Evolutionary conservation across 2,797 vertebrate species (phyloP), one percentile per base, ranked within the genome.

Genomic region (Muscicapa comitata): DNA sequence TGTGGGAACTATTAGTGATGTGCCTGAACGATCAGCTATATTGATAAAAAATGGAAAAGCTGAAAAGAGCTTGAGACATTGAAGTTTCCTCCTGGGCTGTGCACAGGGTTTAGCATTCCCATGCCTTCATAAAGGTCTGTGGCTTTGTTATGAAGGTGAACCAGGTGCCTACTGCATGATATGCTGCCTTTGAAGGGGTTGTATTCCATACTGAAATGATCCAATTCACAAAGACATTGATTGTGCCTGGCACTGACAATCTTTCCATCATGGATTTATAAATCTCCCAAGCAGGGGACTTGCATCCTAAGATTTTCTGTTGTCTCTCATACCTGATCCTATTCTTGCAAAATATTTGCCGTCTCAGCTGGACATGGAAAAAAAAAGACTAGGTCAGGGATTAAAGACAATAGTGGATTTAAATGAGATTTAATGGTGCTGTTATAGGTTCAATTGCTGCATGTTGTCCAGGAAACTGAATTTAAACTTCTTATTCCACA

Each of bases 401-500:
- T 76, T 86, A 76, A 74, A 81, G 55, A 31, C 15, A 48, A n/a
- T 7, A 63, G 31, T 73, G 68, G 40, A 23, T 29, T 94, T 83
- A 3, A 75, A 55, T 40, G 48, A 61, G 48, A 74, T 75, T 80
- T 77, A 74, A 23, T 68, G 28, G 28, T 26, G 29, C 33, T 40
- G 17, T 47, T 75, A 33, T 11, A 54, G 33, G 33, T 66, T 58
- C 5, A 20, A 17, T 29, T 62, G 40, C 62, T 81, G 70, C 70
- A 86, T 43, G 68, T 86, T 94, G 78, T 93, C 77, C 59, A 81
- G 89, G 75, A 95, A 88, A 95, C 72, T 65, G 71, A 67, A 85
- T 45, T 35, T 76, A 23, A 92, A 91, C 50, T 87, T 94, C 76
- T 93, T 93, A 63, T 70, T 95, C 47, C 47, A 77, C 25, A 17